Conservation (phyloP, 2,113 vertebrate species). For the Pterocles burchelli region DNA sequence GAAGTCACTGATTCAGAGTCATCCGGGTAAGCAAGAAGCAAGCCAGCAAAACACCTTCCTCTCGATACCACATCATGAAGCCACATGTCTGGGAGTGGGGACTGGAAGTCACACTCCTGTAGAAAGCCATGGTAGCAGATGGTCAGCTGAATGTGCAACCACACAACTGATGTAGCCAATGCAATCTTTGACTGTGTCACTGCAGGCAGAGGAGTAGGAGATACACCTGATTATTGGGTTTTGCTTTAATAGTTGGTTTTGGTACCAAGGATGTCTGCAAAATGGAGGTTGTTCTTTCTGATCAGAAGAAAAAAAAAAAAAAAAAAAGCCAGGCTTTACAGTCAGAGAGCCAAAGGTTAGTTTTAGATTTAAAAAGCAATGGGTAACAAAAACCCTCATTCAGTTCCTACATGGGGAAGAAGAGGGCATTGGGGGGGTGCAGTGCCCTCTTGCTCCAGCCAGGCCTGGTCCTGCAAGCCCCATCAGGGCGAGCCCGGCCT, state of each 20-base stretch:
- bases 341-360: background rate
- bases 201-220: background rate
- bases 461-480: background rate
- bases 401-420: background rate
- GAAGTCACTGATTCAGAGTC: background rate
- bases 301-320: background rate
- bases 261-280: background rate
- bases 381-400: background rate
- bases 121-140: background rate
- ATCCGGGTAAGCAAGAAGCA: background rate
- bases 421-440: background rate
- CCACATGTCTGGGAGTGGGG: background rate
- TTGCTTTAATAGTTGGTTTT: background rate
- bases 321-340: background rate
- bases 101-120: background rate
- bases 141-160: background rate
- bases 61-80: background rate
- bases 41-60: background rate
- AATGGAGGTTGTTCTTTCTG: background rate
- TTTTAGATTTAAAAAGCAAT: background rate
- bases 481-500: background rate
- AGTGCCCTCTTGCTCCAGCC: background rate
- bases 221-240: background rate
- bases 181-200: background rate
- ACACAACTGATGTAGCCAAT: background rate